A percentile compares a stretch with the other conserved stretches of the same genome.
Conservation (phyloP, 2,888 invertebrate genomes). For the Ichneumon xanthorius region DNA sequence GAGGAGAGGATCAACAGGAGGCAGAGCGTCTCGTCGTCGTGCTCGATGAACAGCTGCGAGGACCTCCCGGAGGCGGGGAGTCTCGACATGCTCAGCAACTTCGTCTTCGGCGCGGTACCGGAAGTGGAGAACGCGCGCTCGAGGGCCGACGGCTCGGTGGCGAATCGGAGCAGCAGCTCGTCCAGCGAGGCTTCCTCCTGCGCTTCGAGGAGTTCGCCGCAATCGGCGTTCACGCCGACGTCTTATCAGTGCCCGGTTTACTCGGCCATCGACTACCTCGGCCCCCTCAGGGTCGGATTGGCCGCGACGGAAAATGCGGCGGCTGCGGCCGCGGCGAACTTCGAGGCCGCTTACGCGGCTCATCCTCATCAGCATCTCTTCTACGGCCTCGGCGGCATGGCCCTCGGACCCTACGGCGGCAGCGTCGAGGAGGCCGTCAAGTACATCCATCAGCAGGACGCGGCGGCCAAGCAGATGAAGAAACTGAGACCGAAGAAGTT, state of each 20-base stretch:
- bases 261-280: slow-evolving; percentile 49
- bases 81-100: slow-evolving; percentile 65
- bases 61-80: slow-evolving; percentile 55
- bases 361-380: slow-evolving; percentile 36
- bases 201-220: slow-evolving; percentile 39
- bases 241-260: slow-evolving; percentile 54
- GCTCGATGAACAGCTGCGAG: slow-evolving; percentile 63
- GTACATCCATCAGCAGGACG: slow-evolving; percentile 78
- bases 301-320: not conserved
- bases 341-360: slow-evolving; percentile 41
- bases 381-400: slow-evolving; percentile 40
- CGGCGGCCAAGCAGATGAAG: slow-evolving; percentile 82
- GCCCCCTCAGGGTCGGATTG: slow-evolving; percentile 11
- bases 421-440: slow-evolving; percentile 77
- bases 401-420: slow-evolving; percentile 41
- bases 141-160: slow-evolving; percentile 26
- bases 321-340: slow-evolving; percentile 18
- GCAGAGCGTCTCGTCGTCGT: slow-evolving; percentile 54
- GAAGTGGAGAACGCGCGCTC: not conserved
- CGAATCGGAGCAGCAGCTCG: slow-evolving; percentile 45
- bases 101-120: slow-evolving; percentile 60
- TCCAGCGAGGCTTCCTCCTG: slow-evolving; percentile 32
- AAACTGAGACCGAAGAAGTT: slow-evolving; percentile 96
- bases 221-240: slow-evolving; percentile 53
- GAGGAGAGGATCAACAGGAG: slow-evolving; percentile 25